Conservation (phyloP, 1,140 invertebrate genomes). For the Bombus superbus region DNA sequence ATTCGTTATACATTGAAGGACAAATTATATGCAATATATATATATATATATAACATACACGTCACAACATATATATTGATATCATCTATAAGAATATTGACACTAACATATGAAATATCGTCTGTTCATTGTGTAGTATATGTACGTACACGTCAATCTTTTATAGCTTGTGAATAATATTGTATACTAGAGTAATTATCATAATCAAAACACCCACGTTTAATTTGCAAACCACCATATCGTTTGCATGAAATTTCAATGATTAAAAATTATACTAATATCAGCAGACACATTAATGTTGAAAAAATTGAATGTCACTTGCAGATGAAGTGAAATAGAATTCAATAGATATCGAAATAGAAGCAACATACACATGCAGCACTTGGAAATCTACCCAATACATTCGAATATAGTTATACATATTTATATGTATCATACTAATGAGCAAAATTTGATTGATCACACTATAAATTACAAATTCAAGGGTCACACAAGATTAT, state of each 20-base stretch:
- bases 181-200: background rate
- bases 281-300: background rate
- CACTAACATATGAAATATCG: conserved; percentile 4
- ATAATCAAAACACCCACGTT: background rate
- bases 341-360: background rate
- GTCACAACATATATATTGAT: background rate
- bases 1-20: conserved; percentile 29
- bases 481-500: background rate
- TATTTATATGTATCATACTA: conserved; percentile 1
- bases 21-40: background rate
- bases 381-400: background rate
- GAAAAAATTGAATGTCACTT: background rate
- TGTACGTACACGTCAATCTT: conserved; percentile 1
- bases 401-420: background rate
- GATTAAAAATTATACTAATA: background rate
- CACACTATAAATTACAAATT: background rate
- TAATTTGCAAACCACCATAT: background rate
- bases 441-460: background rate
- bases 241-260: background rate
- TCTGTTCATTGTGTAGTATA: background rate
- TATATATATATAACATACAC: background rate
- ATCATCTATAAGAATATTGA: background rate
- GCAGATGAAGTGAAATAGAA: background rate
- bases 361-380: background rate
- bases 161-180: background rate